Percentiles rank a stretch among this genome's conserved stretches.
Evolutionary conservation across 2,113 vertebrate genomes (phyloP).

Genomic region (Anser cygnoides): DNA sequence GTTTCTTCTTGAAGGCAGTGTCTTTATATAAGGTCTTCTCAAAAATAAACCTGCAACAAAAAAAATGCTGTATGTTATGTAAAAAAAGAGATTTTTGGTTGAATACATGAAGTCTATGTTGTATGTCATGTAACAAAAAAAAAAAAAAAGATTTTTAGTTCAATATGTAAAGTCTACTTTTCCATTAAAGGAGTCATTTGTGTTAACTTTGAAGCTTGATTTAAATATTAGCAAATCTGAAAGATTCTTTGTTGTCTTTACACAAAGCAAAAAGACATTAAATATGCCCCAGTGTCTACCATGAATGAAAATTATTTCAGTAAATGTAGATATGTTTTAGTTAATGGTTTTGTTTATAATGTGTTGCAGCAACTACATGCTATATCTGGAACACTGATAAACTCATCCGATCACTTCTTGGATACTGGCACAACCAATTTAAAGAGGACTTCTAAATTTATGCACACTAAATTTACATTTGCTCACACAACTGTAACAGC

Average conservation of each 20-base stretch:
- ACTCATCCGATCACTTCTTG: not conserved
- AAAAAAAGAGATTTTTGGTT: not conserved
- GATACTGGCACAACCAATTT: not conserved
- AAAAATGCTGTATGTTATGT: not conserved
- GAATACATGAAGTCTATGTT: not conserved
- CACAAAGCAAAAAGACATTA: conserved; percentile 9
- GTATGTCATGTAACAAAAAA: not conserved
- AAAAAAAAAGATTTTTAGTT: not conserved
- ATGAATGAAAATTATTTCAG: conserved; percentile 6
- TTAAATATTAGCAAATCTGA: conserved; percentile 8
- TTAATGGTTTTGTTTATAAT: not conserved
- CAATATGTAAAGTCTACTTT: not conserved
- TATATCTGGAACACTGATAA: not conserved
- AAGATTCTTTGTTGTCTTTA: not conserved
- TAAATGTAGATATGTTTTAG: not conserved
- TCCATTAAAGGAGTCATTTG: not conserved
- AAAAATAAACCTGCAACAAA: not conserved
- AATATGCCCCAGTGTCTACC: not conserved
- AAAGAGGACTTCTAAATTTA: not conserved
- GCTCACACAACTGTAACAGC: not conserved
- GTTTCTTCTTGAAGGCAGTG: not conserved
- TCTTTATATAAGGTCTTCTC: not conserved
- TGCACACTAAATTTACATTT: not conserved
- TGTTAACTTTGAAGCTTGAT: not conserved
- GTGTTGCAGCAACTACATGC: not conserved